These are phyloP conservation scores for Chydorus sphaericus DNA, from an alignment of 2,888 invertebrate species.

Conservation along the genomic window DNA sequence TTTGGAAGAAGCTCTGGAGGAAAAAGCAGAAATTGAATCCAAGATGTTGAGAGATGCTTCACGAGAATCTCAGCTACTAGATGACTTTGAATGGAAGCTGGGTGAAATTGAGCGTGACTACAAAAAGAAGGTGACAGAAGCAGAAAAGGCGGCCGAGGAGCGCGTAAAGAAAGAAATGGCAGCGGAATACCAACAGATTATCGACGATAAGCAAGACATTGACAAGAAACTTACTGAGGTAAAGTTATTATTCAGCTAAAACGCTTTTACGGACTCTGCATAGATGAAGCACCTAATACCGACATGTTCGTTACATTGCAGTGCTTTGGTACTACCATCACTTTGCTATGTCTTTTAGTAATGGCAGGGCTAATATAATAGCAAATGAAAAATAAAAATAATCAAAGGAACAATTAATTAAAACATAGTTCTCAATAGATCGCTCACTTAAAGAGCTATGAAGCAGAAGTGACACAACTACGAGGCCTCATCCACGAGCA, in stretches of 20 bases:
- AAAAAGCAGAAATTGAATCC: conserved; percentile 50
- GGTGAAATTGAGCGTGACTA: conserved; percentile 56
- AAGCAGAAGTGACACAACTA: conserved; percentile 40
- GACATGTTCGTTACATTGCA: too few relatives aligned
- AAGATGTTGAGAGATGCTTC: conserved; percentile 46
- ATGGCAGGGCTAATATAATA: too few relatives aligned
- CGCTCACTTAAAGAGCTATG: conserved; percentile 37
- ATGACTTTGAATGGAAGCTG: conserved; percentile 73
- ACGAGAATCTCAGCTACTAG: conserved; percentile 54
- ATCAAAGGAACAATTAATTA: background rate
- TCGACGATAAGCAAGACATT: conserved; percentile 21
- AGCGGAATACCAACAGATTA: conserved; percentile 21
- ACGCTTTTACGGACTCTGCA: too few relatives aligned
- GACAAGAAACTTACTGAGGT: conserved; percentile 24
- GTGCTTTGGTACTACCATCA: too few relatives aligned
- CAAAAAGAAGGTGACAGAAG: conserved; percentile 43
- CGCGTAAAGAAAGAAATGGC: conserved; percentile 21
- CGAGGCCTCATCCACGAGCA: conserved; percentile 43
- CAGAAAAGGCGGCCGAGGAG: conserved; percentile 19
- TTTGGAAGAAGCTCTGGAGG: conserved; percentile 43
- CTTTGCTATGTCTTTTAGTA: too few relatives aligned
- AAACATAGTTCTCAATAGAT: conserved; percentile 25
- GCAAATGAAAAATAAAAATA: too few relatives aligned
- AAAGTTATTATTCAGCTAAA: too few relatives aligned
- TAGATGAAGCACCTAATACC: too few relatives aligned